A percentile compares a stretch with the other conserved stretches of the same genome.
phyloP scores from a whole-genome alignment of 2,888 invertebrate species.

The Clusia tigrina region DNA sequence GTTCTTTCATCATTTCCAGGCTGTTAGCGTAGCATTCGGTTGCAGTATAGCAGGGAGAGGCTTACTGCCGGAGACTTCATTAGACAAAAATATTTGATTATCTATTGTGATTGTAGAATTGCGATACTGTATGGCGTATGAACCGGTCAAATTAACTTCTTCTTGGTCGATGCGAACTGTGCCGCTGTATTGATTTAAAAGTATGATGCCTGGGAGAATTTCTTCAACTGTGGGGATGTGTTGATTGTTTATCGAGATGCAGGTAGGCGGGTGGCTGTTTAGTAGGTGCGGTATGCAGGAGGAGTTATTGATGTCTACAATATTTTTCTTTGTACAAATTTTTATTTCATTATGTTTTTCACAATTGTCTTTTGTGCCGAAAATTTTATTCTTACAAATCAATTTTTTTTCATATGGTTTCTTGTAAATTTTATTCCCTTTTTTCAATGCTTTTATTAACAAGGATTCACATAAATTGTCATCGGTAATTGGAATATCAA shows the following conservation, averaged over 20 bases:
- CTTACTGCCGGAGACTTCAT: background rate
- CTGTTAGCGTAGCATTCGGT: background rate
- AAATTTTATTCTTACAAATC: background rate
- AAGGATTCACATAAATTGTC: background rate
- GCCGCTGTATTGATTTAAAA: constrained; percentile 9
- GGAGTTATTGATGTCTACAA: background rate
- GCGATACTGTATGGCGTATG: background rate
- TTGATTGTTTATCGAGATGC: background rate
- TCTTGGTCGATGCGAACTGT: background rate
- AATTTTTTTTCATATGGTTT: background rate
- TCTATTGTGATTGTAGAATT: background rate
- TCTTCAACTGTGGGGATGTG: background rate
- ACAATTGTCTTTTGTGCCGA: background rate
- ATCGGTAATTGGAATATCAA: background rate
- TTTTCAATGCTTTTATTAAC: background rate
- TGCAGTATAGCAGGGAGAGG: constrained; percentile 4
- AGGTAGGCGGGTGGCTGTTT: constrained; percentile 4
- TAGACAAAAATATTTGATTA: background rate
- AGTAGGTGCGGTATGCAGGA: constrained; percentile 6
- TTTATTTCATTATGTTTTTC: background rate
- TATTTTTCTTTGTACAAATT: background rate
- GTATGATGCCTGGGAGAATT: constrained; percentile 2
- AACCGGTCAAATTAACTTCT: background rate
- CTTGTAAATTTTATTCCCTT: background rate
- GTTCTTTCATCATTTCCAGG: background rate